Evolutionary conservation across 2,797 vertebrate genomes (phyloP).

Genomic region (Gadopsis bispinosus): DNA sequence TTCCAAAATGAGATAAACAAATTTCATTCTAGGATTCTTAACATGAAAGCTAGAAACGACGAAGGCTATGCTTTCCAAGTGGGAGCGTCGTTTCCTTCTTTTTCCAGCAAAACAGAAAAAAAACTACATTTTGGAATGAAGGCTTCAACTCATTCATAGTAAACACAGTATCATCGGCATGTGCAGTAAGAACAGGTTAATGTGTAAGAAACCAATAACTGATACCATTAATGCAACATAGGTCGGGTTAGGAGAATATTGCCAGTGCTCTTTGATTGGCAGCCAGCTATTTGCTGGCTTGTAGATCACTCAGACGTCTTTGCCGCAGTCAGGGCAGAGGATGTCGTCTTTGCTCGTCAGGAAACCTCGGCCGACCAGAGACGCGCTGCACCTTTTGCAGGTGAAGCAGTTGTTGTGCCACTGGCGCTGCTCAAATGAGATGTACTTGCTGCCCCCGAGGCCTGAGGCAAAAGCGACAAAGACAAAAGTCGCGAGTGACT

Average conservation of each 20-base stretch:
- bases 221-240: conserved; percentile 10
- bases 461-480: conserved; percentile 80
- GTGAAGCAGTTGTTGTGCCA: conserved; percentile 98
- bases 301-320: conserved; percentile 86
- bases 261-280: background rate
- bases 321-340: conserved; percentile 93
- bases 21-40: background rate
- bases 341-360: conserved; percentile 93
- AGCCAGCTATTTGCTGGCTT: background rate
- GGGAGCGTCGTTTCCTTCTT: background rate
- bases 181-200: conserved; percentile 37
- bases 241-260: background rate
- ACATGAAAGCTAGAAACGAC: background rate
- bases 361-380: conserved; percentile 94
- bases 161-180: conserved; percentile 21
- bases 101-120: no score
- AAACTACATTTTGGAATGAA: conserved; percentile 13
- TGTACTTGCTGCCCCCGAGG: conserved; percentile 94
- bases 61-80: background rate
- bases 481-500: background rate
- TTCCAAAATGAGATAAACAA: conserved; percentile 1
- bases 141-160: background rate
- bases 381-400: conserved; percentile 92
- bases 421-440: conserved; percentile 97
- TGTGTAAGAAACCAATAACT: conserved; percentile 31